Evolutionary conservation across 2,797 vertebrate species (phyloP), one percentile per base, ranked within the genome.

Genomic region (Thamnophis elegans): DNA sequence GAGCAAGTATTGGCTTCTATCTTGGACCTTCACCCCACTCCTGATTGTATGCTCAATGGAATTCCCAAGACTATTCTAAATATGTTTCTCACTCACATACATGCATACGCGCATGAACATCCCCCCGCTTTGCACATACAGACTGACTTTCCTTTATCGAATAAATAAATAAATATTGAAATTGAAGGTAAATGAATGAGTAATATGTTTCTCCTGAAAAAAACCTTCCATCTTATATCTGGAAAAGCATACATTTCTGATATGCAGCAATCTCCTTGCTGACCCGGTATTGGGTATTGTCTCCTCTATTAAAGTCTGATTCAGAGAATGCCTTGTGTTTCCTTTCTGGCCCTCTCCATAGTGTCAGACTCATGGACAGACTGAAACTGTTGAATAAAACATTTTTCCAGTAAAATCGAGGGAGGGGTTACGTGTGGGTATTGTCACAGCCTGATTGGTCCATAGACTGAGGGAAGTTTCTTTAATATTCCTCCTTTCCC

Each of bases 221-320:
- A 78, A 85, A 93, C 18, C 25, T 62, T 62, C 85, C 32, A 32
- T 78, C 26, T 28, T 92, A 89, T 55, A 73, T 94, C 56, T 90
- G 60, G 9, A 86, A 12, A 13, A 90, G 85, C 88, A 22, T 92
- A 51, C 94, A 65, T 47, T 62, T 2, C 68, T 73, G 14, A 0
- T 1, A 42, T 28, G 0, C 0, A 1, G 8, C 47, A 4, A 78
- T 91, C 14, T 88, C n/a, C 25, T 78, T 88, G 14, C 47, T 91
- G 89, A 14, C 36, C 42, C 4, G 56, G 36, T 90, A 6, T 51
- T 88, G 73, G 20, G 28, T 73, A 73, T 28, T 88, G 85, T 88
- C 92, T 68, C 55, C 88, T 88, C 82, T 88, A 88, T 88, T 60
- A 54, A 68, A 60, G 65, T 59, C 42, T 90, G n/a, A 82, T 93